Evolutionary conservation across 2,797 vertebrate species (phyloP).

Genomic region (Oryzias dopingdopingensis): DNA sequence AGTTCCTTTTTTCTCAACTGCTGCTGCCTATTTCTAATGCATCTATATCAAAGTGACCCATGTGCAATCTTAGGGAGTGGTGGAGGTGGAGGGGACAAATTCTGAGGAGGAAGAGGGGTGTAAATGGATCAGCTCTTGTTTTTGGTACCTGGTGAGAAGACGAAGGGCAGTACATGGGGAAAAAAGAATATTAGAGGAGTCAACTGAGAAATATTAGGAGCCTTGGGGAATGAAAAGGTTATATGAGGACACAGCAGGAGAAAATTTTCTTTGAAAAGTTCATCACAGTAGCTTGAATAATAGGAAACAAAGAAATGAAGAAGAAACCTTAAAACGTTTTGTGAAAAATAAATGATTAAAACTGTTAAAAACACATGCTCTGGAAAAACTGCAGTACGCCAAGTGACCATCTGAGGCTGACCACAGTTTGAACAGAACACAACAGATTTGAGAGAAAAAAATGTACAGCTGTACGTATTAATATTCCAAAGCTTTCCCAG

Average conservation of each 20-base stretch:
- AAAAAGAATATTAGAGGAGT: slow-evolving; percentile 62
- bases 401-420: neutral
- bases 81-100: slow-evolving; percentile 59
- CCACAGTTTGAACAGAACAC: too few species aligned
- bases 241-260: slow-evolving; percentile 49
- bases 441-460: too few species aligned
- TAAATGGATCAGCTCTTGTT: slow-evolving; percentile 71
- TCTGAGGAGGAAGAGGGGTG: slow-evolving; percentile 65
- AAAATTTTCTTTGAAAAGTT: slow-evolving; percentile 17
- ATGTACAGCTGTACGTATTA: too few species aligned
- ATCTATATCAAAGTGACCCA: slow-evolving; percentile 39
- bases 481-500: too few species aligned
- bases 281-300: neutral
- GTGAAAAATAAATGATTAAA: too few species aligned
- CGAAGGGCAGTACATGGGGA: slow-evolving; percentile 34
- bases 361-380: too few species aligned
- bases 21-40: slow-evolving; percentile 19
- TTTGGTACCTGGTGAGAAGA: slow-evolving; percentile 69
- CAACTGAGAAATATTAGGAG: slow-evolving; percentile 60
- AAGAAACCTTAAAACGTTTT: neutral
- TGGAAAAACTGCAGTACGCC: too few species aligned
- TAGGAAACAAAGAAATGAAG: slow-evolving; percentile 9
- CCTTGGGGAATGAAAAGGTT: slow-evolving; percentile 49
- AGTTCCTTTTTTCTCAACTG: slow-evolving; percentile 29
- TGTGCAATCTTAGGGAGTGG: slow-evolving; percentile 61